phyloP scores from a whole-genome alignment of 2,888 invertebrate species.

The Andrena bicolor region DNA sequence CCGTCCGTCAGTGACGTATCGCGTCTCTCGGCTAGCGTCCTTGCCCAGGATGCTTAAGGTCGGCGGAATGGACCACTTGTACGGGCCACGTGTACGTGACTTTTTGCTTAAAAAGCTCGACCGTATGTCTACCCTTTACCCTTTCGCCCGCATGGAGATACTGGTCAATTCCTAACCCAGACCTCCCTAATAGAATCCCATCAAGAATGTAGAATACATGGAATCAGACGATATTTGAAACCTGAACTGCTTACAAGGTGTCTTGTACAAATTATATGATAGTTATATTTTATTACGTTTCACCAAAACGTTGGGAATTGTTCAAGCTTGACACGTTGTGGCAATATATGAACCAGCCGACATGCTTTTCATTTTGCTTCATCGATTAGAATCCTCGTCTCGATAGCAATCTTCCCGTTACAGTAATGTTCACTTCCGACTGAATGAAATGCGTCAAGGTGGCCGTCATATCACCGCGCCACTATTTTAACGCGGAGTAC shows the following conservation, averaged over 20 bases:
- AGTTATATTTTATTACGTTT: neutral
- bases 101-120: constrained; percentile 37
- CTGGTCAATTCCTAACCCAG: neutral
- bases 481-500: constrained; percentile 71
- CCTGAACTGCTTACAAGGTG: too few relatives aligned
- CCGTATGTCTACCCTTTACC: constrained; percentile 2
- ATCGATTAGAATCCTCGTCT: neutral
- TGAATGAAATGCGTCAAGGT: constrained; percentile 42
- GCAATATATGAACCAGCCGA: neutral
- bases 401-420: neutral
- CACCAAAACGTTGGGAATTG: neutral
- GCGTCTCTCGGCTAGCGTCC: constrained; percentile 55
- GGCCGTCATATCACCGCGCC: constrained; percentile 63
- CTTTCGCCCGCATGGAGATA: neutral
- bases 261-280: too few relatives aligned
- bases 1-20: constrained; percentile 63
- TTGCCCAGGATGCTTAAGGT: constrained; percentile 69
- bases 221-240: too few relatives aligned
- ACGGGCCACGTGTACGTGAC: constrained; percentile 39
- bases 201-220: too few relatives aligned
- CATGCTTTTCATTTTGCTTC: neutral
- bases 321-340: neutral
- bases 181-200: neutral
- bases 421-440: constrained; percentile 35
- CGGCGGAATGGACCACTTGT: constrained; percentile 54